Percentiles rank a stretch among this genome's conserved stretches.
These are phyloP conservation scores for Pongo abelii DNA, from an alignment of 2,113 vertebrate species.

Conservation along the genomic window DNA sequence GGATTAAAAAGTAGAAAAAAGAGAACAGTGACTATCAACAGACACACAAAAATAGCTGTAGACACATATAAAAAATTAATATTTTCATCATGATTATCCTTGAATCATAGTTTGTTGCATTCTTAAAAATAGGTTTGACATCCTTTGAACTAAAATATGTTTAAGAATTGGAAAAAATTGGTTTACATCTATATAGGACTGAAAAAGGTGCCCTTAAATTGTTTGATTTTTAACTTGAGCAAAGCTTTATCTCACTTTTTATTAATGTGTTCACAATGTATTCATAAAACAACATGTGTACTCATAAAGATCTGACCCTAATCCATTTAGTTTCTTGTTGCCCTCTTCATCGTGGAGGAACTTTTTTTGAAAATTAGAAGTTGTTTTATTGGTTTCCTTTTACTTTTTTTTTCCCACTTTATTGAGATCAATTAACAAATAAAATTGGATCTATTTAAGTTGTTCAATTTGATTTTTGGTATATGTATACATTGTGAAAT, in stretches of 20 bases:
- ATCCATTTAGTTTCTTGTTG: neutral
- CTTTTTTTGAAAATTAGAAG: neutral
- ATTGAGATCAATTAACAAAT: neutral
- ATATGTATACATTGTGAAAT: neutral
- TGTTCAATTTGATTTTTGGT: neutral
- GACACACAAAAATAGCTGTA: neutral
- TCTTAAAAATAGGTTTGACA: neutral
- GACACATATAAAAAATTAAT: neutral
- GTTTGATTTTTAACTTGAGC: neutral
- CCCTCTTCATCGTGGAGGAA: neutral
- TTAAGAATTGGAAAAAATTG: neutral
- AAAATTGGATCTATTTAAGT: neutral
- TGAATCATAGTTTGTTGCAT: neutral
- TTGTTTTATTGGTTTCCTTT: neutral
- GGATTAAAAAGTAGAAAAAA: neutral
- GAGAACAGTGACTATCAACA: neutral
- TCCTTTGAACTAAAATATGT: neutral
- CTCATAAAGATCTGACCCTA: neutral
- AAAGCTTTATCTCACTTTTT: neutral
- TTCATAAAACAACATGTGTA: neutral
- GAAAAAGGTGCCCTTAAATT: neutral
- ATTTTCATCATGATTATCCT: neutral
- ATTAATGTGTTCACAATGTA: neutral
- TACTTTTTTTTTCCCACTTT: neutral
- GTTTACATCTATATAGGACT: neutral